Evolutionary conservation across 1,140 invertebrate species (phyloP), one percentile per base, ranked within the genome.

Genomic region (Temnothorax longispinosus): DNA sequence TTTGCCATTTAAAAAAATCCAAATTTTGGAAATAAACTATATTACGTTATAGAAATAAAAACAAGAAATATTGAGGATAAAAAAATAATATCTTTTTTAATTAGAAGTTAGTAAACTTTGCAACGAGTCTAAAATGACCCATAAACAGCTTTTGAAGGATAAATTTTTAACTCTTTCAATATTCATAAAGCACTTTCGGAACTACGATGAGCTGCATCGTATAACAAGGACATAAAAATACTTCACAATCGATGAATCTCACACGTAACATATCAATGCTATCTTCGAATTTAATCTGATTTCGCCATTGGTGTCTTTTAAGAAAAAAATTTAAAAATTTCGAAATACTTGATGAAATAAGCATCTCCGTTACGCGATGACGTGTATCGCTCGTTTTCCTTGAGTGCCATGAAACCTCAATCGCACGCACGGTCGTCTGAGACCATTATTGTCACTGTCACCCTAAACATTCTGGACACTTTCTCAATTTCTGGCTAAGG

Each of bases 401-500:
- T 27, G 27, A 27, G 18, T 44, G 60, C 64, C 35, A 52, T 32
- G 50, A 81, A 47, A 81, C 56, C 64, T 41, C 13, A 81, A 81
- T 71, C 77, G 21, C 21, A 81, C 64, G 27, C 27, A 81, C 47
- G 77, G 50, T n/a, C 21, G 77, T 81, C 47, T 27, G 38, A n/a
- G 18, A 50, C 15, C 6, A 47, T 82, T 75, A 41, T 74, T 74
- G 50, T 82, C 80, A 84, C 80, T 84, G 69, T 84, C 80, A 84
- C 80, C 80, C 80, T 84, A 75, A 82, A 75, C 54, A 60, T 75
- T 6, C 32, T 47, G 32, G 69, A 84, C 80, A 82, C 80, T 81
- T 54, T 3, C 80, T 84, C 27, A 32, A 60, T 2, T 8, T n/a
- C 7, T 11, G 15, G 21, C 32, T 1, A 41, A 27, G 41, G 32